A percentile compares a stretch with the other conserved stretches of the same genome.
Conservation (phyloP, 2,888 invertebrate species). For the Diarsia rubi region DNA sequence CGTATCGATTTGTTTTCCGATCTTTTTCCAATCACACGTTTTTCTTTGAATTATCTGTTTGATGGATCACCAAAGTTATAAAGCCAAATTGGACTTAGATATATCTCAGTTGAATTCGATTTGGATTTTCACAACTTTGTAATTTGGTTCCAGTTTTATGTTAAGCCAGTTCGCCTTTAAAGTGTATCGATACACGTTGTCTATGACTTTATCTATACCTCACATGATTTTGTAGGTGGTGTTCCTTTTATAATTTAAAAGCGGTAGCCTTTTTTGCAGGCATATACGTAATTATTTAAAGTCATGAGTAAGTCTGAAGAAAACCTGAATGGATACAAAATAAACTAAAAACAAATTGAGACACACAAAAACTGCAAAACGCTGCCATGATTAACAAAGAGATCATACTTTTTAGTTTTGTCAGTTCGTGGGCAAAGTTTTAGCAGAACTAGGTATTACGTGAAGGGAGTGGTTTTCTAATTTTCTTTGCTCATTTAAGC, state of each 20-base stretch:
- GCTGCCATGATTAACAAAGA: constrained; percentile 33
- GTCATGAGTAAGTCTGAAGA: not conserved
- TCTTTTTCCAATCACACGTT: constrained; percentile 45
- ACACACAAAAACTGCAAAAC: not conserved
- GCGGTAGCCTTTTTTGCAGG: not conserved
- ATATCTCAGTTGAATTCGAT: constrained; percentile 27
- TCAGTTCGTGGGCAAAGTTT: constrained; percentile 33
- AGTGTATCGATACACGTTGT: not conserved
- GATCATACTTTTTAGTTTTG: constrained; percentile 43
- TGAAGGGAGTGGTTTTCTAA: constrained; percentile 47
- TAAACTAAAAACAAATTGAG: not conserved
- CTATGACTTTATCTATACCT: not conserved
- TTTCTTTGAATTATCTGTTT: constrained; percentile 50
- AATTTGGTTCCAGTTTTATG: constrained; percentile 29
- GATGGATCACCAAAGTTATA: constrained; percentile 65
- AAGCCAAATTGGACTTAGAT: constrained; percentile 39
- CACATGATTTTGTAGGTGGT: not conserved
- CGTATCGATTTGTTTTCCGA: constrained; percentile 33
- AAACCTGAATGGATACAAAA: not conserved
- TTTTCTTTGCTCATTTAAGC: constrained; percentile 54
- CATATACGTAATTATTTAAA: not conserved
- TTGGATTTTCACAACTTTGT: constrained; percentile 21
- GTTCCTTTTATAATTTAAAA: not conserved
- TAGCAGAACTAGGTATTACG: constrained; percentile 31
- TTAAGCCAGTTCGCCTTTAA: not conserved